Percentiles rank a stretch among this genome's conserved stretches.
Evolutionary conservation across 2,113 vertebrate species (phyloP).

Genomic region (Tachuris rubrigastra): DNA sequence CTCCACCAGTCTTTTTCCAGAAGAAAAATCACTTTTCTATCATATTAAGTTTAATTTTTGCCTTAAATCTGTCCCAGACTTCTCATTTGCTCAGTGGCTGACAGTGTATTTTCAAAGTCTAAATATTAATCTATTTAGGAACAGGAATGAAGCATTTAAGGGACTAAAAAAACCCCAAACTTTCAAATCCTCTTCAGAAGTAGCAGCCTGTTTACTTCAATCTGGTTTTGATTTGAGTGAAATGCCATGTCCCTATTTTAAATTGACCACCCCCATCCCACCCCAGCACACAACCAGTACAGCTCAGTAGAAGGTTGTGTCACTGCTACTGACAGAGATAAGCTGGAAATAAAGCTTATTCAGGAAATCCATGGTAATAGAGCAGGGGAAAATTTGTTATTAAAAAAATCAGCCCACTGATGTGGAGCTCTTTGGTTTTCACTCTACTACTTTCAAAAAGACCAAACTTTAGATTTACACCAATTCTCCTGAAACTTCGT

Average conservation of each 20-base stretch:
- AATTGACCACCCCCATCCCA: neutral
- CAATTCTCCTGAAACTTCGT: neutral
- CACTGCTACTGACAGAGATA: neutral
- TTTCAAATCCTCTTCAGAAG: neutral
- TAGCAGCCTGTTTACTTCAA: neutral
- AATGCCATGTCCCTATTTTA: neutral
- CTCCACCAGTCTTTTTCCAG: neutral
- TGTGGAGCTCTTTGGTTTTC: neutral
- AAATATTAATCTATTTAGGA: neutral
- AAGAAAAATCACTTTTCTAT: neutral
- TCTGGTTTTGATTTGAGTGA: neutral
- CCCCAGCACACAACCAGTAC: neutral
- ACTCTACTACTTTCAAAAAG: neutral
- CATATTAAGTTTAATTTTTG: slow-evolving; percentile 1
- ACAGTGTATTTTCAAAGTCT: neutral
- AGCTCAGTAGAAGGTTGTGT: neutral
- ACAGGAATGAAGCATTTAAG: neutral
- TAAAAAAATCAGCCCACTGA: neutral
- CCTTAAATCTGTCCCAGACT: neutral
- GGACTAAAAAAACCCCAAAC: neutral
- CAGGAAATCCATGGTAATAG: neutral
- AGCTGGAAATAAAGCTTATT: neutral
- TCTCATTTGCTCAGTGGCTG: neutral
- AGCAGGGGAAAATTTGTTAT: neutral
- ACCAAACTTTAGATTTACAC: neutral